Percentiles rank a stretch among this genome's conserved stretches.
phyloP scores from a whole-genome alignment of 2,888 invertebrate genomes.

The Gibbula magus region DNA sequence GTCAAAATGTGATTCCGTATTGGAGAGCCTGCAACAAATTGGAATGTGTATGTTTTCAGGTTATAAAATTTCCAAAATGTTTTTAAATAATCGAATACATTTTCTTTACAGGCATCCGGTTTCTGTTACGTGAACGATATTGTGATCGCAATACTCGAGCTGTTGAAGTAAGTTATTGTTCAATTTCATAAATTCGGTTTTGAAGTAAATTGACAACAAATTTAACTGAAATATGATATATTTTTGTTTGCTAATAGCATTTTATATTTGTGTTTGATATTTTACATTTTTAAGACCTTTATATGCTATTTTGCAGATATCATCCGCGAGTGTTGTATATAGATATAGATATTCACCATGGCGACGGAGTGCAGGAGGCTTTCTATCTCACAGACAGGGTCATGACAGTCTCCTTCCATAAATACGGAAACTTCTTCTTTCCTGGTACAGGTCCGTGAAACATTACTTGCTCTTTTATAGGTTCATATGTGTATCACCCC shows the following conservation, averaged over 20 bases:
- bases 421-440: conserved; percentile 98
- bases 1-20: too few relatives aligned
- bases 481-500: too few relatives aligned
- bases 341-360: conserved; percentile 98
- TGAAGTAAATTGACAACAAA: neutral
- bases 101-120: conserved; percentile 85
- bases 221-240: neutral
- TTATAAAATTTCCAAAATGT: neutral
- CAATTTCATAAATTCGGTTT: neutral
- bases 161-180: conserved; percentile 80
- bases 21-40: too few relatives aligned
- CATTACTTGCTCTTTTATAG: neutral
- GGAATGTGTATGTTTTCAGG: too few relatives aligned
- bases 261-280: neutral
- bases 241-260: too few relatives aligned
- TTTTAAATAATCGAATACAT: too few relatives aligned
- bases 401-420: conserved; percentile 99
- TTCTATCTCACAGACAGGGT: conserved; percentile 97
- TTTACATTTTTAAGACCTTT: neutral
- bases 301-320: conserved; percentile 80
- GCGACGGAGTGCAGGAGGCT: conserved; percentile 90
- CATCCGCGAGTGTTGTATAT: conserved; percentile 96
- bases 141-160: conserved; percentile 95
- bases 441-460: conserved; percentile 88
- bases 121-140: conserved; percentile 99